Evolutionary conservation across 2,113 vertebrate genomes (phyloP), one percentile per base, ranked within the genome.

Genomic region (Pyxicephalus adspersus): DNA sequence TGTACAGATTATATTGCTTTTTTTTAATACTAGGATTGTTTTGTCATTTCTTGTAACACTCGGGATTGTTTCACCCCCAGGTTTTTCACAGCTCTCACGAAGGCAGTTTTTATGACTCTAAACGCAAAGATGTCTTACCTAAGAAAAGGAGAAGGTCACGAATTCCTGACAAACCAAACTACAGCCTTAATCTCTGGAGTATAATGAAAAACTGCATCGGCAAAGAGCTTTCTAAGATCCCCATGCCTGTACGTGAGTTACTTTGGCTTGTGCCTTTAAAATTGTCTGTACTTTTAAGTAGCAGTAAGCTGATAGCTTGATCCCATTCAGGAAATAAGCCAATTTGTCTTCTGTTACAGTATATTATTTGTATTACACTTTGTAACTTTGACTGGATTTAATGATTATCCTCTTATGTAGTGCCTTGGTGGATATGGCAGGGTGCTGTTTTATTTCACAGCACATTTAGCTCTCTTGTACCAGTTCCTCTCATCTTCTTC

Each of bases 131-230:
- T 85, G 85, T 90, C 55, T 86, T 92, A 84, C 91, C 89, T 0
- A 94, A 88, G 86, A 94, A 93, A 55, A 93, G 91, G 90, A 92
- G 95, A 66, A 90, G 98, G 22, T 91, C 85, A 45, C 93, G 88
- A 73, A 95, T 99, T 87, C 95, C 97, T 0, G 94, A 98, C 92
- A 99, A 99, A 76, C 98, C 98, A 87, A 99, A 98, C 91, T 99
- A 99, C 88, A 99, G 97, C 86, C 95, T 99, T 90, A 99, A 99
- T 88, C 95, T 99, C 85, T 99, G 98, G 98, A 99, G 98, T 90
- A 99, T 99, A 89, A 99, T 99, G 98, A 99, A 99, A 87, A 99
- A 98, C 90, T 99, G 98, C 89, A 98, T 99, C 0, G 98, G 98
- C 87, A 97, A 99, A 86, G 98, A 99, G 85, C 94, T 99, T 50